Conservation (phyloP, 2,888 invertebrate species). For the Diaphora mendica region DNA sequence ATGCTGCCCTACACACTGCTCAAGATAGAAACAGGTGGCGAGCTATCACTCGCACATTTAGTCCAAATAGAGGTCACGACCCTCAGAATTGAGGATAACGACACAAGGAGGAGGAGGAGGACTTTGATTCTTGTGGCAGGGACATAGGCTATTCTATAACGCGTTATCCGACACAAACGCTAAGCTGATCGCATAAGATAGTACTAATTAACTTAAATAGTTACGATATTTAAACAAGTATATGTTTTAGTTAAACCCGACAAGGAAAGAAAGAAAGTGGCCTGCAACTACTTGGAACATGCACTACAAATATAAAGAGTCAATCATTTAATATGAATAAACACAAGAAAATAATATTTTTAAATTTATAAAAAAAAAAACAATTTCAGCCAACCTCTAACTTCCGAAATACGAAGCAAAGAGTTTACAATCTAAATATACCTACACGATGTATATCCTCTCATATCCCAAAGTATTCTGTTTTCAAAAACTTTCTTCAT, state of each 20-base stretch:
- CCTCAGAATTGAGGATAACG: too few relatives aligned
- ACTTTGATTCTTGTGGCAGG: too few relatives aligned
- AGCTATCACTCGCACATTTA: too few relatives aligned
- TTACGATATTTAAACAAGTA: not conserved
- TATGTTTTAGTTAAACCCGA: not conserved
- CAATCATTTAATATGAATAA: too few relatives aligned
- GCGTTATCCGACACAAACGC: too few relatives aligned
- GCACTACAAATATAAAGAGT: not conserved
- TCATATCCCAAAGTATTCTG: slow-evolving; percentile 40
- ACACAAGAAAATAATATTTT: not conserved
- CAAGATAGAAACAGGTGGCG: too few relatives aligned
- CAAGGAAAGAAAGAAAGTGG: not conserved
- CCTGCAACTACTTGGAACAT: not conserved
- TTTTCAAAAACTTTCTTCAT: slow-evolving; percentile 40
- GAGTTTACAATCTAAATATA: slow-evolving; percentile 28
- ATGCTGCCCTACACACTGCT: too few relatives aligned
- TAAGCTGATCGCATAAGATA: too few relatives aligned
- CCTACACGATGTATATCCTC: slow-evolving; percentile 24
- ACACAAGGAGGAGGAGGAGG: too few relatives aligned
- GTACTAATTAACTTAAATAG: not conserved
- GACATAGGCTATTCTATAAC: too few relatives aligned
- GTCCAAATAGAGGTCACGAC: too few relatives aligned
- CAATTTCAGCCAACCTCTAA: not conserved
- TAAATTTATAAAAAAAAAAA: not conserved
- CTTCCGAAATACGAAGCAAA: not conserved